Conservation (phyloP, 2,797 vertebrate species). For the Apogon talboti region DNA sequence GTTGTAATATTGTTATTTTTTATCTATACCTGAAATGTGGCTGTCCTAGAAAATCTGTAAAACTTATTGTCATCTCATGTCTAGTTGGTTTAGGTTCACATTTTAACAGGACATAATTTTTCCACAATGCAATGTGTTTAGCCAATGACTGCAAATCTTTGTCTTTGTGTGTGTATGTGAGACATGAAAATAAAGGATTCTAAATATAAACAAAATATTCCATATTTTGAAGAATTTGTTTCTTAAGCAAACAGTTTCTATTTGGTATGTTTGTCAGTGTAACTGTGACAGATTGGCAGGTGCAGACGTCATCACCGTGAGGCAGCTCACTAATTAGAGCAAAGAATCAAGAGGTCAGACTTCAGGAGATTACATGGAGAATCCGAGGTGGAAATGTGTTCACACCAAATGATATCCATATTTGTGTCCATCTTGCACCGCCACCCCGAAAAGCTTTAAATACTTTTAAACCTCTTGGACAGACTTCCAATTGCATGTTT, state of each 20-base stretch:
- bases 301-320: constrained; percentile 61
- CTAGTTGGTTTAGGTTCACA: constrained; percentile 3
- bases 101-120: constrained; percentile 2
- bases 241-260: too few species aligned
- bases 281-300: constrained; percentile 59
- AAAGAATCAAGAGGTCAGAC: constrained; percentile 71
- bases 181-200: not conserved
- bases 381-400: constrained; percentile 35
- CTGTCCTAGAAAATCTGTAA: not conserved
- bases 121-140: not conserved
- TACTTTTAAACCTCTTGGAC: not conserved
- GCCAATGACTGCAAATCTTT: not conserved
- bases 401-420: not conserved
- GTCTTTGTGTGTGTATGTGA: constrained; percentile 3
- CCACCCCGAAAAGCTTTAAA: constrained; percentile 14
- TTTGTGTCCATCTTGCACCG: not conserved
- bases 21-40: too few species aligned
- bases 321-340: constrained; percentile 69
- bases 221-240: not conserved
- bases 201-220: not conserved
- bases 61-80: not conserved
- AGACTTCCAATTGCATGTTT: not conserved
- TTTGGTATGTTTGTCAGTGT: constrained; percentile 21
- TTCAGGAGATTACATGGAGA: constrained; percentile 69
- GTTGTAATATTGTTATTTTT: not conserved